Percentiles rank a stretch among this genome's conserved stretches.
phyloP scores from a whole-genome alignment of 2,888 invertebrate species.

The Brachypalpus laphriformis region DNA sequence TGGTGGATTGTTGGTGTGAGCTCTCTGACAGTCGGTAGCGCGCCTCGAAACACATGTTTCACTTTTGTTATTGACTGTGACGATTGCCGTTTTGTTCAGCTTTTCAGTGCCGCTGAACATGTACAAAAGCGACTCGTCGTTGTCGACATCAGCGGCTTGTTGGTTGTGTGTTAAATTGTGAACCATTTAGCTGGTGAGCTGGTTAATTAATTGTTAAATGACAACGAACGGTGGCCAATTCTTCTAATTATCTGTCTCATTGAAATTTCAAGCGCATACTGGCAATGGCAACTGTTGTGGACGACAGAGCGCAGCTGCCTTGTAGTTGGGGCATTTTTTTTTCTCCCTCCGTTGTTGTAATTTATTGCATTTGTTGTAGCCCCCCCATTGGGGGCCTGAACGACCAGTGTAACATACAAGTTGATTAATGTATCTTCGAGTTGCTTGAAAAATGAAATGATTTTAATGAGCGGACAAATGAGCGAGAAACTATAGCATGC shows the following conservation, averaged over 20 bases:
- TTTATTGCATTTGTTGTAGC: constrained; percentile 52
- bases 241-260: constrained; percentile 74
- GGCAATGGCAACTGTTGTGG: constrained; percentile 57
- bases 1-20: constrained; percentile 27
- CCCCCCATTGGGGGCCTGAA: constrained; percentile 25
- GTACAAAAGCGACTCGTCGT: constrained; percentile 26
- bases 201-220: constrained; percentile 74
- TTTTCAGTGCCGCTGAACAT: constrained; percentile 50
- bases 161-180: constrained; percentile 68
- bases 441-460: constrained; percentile 69
- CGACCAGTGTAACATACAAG: constrained; percentile 57
- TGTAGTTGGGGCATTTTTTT: neutral
- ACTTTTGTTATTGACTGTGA: constrained; percentile 72
- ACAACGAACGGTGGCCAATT: constrained; percentile 73
- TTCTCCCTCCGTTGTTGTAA: constrained; percentile 32
- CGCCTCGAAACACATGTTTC: constrained; percentile 69
- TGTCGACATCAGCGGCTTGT: too few relatives aligned
- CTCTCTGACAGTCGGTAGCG: constrained; percentile 58
- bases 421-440: constrained; percentile 72
- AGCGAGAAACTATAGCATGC: constrained; percentile 61
- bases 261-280: constrained; percentile 70
- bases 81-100: constrained; percentile 55
- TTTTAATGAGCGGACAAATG: constrained; percentile 73
- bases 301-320: constrained; percentile 34
- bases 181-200: constrained; percentile 73